Conservation (phyloP, 2,888 invertebrate species). For the Caenorhabditis uteleia region DNA sequence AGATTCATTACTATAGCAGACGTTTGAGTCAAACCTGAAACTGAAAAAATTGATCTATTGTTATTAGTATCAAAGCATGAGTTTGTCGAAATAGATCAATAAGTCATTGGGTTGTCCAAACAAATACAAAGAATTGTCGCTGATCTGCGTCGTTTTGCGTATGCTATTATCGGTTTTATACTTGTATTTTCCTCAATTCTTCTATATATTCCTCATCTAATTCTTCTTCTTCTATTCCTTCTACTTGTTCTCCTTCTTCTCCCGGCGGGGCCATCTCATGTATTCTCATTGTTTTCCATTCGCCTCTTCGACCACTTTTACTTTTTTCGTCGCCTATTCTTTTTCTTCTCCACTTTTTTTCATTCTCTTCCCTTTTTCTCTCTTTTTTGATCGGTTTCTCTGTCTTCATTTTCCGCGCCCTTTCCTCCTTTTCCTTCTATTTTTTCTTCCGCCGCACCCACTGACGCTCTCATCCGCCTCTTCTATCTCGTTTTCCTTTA, state of each 20-base stretch:
- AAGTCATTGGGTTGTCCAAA: too few species aligned
- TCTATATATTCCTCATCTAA: not conserved
- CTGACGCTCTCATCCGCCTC: too few species aligned
- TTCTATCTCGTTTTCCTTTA: too few species aligned
- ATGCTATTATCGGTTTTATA: not conserved
- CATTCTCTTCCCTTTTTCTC: constrained; percentile 4
- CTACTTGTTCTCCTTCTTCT: constrained; percentile 5
- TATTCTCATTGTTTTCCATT: not conserved
- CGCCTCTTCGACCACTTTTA: constrained; percentile 1
- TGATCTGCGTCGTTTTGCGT: too few species aligned
- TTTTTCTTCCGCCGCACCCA: not conserved
- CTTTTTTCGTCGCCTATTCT: constrained; percentile 1
- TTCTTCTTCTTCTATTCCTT: constrained; percentile 4
- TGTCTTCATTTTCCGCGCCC: not conserved
- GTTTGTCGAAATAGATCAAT: too few species aligned
- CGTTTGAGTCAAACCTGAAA: too few species aligned
- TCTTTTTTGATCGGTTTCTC: not conserved
- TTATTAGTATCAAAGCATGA: too few species aligned
- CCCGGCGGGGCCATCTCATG: not conserved
- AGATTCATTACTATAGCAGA: too few species aligned
- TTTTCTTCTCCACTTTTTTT: constrained; percentile 2
- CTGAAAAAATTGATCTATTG: too few species aligned
- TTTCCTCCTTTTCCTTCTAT: not conserved
- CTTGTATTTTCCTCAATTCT: not conserved
- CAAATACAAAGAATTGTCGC: too few species aligned